Evolutionary conservation across 2,113 vertebrate species (phyloP).

Genomic region (Rhombomys opimus): DNA sequence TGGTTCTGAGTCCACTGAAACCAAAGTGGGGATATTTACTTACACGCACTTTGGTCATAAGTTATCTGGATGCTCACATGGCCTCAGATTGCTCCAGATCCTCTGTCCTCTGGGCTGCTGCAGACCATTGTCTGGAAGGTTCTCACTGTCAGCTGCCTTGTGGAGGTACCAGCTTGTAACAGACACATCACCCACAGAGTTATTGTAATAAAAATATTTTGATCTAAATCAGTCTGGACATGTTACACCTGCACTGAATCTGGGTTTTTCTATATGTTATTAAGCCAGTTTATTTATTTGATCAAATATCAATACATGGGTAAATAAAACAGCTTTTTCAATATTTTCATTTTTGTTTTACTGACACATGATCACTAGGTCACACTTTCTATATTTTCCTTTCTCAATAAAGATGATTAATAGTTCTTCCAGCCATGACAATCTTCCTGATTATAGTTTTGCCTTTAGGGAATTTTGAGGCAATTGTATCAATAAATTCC

Average conservation of each 20-base stretch:
- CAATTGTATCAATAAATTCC: neutral
- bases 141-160: fast-evolving
- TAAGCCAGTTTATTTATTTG: neutral
- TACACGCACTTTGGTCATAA: neutral
- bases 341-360: neutral
- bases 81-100: neutral
- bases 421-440: neutral
- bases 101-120: fast-evolving
- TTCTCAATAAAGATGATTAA: neutral
- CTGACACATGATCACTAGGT: neutral
- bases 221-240: neutral
- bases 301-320: neutral
- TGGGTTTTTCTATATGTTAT: neutral
- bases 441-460: neutral
- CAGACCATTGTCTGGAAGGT: fast-evolving
- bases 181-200: neutral
- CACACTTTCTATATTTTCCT: neutral
- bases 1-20: fast-evolving
- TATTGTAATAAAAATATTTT: neutral
- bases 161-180: fast-evolving
- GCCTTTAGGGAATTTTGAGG: constrained; percentile 1
- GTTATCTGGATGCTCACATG: too few relatives aligned
- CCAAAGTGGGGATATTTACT: neutral
- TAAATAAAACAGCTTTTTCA: too few relatives aligned
- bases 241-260: fast-evolving